These are phyloP conservation scores for human DNA, from an alignment of 2,113 vertebrate genomes.

Conservation along the genomic window GRCh38 chrX:96832501-96833000, in stretches of 20 bases:
- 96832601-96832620: not conserved
- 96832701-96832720: not conserved
- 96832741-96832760: not conserved
- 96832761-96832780: not conserved
- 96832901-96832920: not conserved
- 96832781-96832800: constrained; percentile 1
- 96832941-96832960: not conserved
- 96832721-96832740: not conserved
- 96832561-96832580: constrained; percentile 1
- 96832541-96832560: not conserved
- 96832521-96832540: not conserved
- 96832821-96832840: not conserved
- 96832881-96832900: not conserved
- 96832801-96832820: not conserved
- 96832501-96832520: not conserved
- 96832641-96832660: not conserved
- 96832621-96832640: not conserved
- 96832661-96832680: constrained; percentile 24
- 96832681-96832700: not conserved
- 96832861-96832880: not conserved
- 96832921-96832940: not conserved
- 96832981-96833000: not conserved
- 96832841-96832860: not conserved
- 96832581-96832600: not conserved
- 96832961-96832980: not conserved